Percentiles rank a stretch among this genome's conserved stretches.
phyloP scores from a whole-genome alignment of 2,888 invertebrate species.

The Metallyticus violacea region DNA sequence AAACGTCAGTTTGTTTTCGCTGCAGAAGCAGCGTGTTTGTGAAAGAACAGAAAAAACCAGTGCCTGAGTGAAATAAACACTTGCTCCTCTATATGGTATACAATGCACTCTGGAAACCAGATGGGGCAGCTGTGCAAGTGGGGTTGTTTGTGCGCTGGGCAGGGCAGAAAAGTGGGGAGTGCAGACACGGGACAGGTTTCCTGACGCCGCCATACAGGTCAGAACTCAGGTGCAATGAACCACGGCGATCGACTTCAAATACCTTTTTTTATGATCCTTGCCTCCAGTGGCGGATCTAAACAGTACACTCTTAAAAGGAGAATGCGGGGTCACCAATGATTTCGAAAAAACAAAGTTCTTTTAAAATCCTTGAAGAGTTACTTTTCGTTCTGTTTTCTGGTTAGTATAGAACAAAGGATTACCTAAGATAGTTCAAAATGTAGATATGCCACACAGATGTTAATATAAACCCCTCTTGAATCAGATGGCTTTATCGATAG shows the following conservation, averaged over 20 bases:
- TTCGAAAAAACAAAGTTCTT: too few species aligned
- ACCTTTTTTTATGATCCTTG: not conserved
- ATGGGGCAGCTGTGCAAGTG: not conserved
- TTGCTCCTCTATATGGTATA: too few species aligned
- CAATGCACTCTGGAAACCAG: not conserved
- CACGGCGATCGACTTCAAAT: not conserved
- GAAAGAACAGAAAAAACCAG: not conserved
- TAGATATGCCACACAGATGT: too few species aligned
- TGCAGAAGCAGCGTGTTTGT: not conserved
- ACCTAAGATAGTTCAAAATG: too few species aligned
- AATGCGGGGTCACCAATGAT: too few species aligned
- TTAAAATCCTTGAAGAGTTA: too few species aligned
- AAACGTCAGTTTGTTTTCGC: not conserved
- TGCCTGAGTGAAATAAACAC: not conserved
- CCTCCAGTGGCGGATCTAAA: not conserved
- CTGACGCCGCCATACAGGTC: not conserved
- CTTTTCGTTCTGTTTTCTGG: too few species aligned
- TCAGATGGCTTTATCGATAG: too few species aligned
- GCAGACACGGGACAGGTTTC: not conserved
- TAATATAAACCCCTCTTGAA: too few species aligned
- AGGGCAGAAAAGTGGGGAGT: not conserved
- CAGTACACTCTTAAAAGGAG: too few species aligned
- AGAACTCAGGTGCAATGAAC: not conserved
- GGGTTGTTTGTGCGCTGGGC: not conserved
- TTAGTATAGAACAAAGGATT: too few species aligned